phyloP scores from a whole-genome alignment of 2,888 invertebrate genomes.

The Drosophila acutilabella region DNA sequence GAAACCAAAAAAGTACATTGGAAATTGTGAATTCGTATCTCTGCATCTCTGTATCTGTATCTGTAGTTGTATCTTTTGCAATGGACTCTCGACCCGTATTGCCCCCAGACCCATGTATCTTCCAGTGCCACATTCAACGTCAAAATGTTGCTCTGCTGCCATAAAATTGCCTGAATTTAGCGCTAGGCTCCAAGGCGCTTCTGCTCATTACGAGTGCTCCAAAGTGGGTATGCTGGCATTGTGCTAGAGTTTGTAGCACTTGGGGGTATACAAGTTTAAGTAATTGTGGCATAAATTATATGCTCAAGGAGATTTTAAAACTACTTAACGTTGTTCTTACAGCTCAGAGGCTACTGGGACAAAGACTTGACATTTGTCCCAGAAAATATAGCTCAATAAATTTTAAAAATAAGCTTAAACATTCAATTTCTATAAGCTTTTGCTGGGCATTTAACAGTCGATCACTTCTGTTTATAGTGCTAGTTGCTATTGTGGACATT shows the following conservation, averaged over 20 bases:
- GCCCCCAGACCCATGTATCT: conserved; percentile 69
- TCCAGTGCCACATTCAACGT: conserved; percentile 75
- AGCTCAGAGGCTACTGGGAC: no score
- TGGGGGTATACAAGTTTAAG: no score
- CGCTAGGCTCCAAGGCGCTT: conserved; percentile 61
- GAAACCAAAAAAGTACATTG: conserved; percentile 39
- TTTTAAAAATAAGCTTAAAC: no score
- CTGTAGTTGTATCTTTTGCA: conserved; percentile 18
- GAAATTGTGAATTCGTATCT: conserved; percentile 19
- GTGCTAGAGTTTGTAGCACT: background rate
- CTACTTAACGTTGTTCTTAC: no score
- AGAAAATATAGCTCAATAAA: no score
- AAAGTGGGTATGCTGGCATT: background rate
- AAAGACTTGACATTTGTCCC: background rate
- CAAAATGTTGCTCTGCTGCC: conserved; percentile 68
- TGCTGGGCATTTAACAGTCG: background rate
- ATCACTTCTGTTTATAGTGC: background rate
- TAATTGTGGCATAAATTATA: no score
- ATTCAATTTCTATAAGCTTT: background rate
- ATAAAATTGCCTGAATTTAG: conserved; percentile 81
- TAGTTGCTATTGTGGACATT: conserved; percentile 41
- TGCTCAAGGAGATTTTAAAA: background rate
- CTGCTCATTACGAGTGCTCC: conserved; percentile 18
- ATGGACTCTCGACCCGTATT: conserved; percentile 42
- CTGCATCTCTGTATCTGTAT: conserved; percentile 17